Evolutionary conservation across 2,113 vertebrate species (phyloP).

Genomic region (Carassius auratus): DNA sequence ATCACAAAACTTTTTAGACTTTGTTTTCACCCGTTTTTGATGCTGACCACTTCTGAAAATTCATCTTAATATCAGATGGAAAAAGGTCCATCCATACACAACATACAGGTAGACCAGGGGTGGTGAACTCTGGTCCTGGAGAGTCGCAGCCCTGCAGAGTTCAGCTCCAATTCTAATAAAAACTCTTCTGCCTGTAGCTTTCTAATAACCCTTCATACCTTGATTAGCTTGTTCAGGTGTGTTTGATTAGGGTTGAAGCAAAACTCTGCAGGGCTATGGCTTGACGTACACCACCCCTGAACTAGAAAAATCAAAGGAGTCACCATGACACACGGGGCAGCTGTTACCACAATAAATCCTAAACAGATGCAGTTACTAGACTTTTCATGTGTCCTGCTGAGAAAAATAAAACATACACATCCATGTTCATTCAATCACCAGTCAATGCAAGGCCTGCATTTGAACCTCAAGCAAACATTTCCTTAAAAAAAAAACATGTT

Average conservation of each 20-base stretch:
- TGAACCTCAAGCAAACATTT: constrained; percentile 1
- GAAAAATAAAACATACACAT: not conserved
- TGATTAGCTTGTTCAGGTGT: not conserved
- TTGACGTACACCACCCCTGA: not conserved
- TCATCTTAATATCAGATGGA: no score
- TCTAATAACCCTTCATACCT: no score
- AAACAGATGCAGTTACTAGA: constrained; percentile 37
- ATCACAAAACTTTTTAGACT: not conserved
- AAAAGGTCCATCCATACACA: not conserved
- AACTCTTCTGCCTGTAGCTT: not conserved
- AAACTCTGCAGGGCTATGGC: not conserved
- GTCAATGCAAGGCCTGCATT: not conserved
- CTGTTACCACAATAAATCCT: constrained; percentile 39
- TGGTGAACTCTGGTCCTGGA: not conserved
- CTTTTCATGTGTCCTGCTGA: not conserved
- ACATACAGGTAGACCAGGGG: not conserved
- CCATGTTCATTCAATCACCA: not conserved
- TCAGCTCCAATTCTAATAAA: not conserved
- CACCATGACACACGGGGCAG: not conserved
- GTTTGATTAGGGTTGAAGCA: no score
- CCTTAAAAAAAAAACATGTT: not conserved
- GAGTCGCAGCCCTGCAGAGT: no score
- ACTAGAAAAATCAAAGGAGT: not conserved
- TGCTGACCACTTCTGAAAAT: no score
- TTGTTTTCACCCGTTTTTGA: not conserved